phyloP scores from a whole-genome alignment of 1,140 invertebrate species.

The Drosophila busckii region DNA sequence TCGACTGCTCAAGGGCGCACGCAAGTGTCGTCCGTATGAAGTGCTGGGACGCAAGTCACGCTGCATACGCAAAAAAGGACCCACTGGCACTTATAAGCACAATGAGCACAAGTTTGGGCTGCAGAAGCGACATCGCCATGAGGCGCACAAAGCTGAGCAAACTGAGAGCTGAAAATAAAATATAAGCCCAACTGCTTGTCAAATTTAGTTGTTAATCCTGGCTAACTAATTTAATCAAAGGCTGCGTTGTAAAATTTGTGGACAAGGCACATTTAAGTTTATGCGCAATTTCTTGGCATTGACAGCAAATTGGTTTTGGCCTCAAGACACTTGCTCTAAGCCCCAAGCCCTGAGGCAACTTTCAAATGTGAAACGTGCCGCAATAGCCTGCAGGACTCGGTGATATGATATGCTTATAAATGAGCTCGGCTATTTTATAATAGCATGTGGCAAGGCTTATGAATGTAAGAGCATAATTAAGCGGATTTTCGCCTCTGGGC shows the following conservation, averaged over 20 bases:
- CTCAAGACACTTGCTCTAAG: too few relatives aligned
- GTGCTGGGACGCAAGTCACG: constrained; percentile 17
- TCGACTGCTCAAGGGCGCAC: neutral
- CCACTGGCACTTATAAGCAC: constrained; percentile 24
- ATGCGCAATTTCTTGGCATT: constrained; percentile 24
- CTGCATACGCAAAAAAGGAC: constrained; percentile 32
- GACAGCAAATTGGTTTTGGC: constrained; percentile 53
- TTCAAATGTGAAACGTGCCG: constrained; percentile 46
- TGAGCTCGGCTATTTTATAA: constrained; percentile 30
- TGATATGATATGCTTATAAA: constrained; percentile 23
- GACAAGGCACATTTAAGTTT: constrained; percentile 37
- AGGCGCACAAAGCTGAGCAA: neutral
- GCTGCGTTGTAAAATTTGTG: constrained; percentile 40
- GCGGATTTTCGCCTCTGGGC: constrained; percentile 52
- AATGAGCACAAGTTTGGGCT: constrained; percentile 25
- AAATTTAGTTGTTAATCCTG: neutral
- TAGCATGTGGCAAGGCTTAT: constrained; percentile 49
- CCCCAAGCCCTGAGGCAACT: constrained; percentile 48
- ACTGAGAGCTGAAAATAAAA: neutral
- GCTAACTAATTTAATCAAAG: constrained; percentile 44
- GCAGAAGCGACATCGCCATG: constrained; percentile 11
- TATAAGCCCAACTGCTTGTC: neutral
- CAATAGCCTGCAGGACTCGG: constrained; percentile 2
- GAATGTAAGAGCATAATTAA: constrained; percentile 60
- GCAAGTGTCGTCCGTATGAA: constrained; percentile 37